Base-by-base conservation (phyloP, 2,113 vertebrate species). In the Mungos mungo region DNA sequence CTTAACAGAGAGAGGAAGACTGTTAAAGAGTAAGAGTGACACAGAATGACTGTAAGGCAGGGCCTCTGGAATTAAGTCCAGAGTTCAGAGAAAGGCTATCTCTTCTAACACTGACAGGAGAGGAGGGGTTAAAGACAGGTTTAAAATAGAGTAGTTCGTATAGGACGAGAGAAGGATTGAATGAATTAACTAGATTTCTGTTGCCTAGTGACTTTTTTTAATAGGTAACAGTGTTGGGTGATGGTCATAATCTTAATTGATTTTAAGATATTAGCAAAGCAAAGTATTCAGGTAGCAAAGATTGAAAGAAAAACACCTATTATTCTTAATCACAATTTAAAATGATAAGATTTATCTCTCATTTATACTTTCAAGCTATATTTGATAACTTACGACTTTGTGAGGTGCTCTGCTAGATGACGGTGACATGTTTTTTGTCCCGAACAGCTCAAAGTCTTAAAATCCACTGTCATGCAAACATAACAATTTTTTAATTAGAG, bases 401-500 rank as follows among this genome's bases (percentile, higher is more conserved):
- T 60, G 12, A 88, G 76, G 1, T 89, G 11, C 13, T 57, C 1
- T 93, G 54, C 45, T 77, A 33, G 88, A 66, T 72, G n/a, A 21
- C 66, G 23, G 21, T 84, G 25, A 81, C 8, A 13, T 77, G 11
- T 69, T 77, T 68, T 23, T 86, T n/a, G 90, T 23, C 54, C 7
- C 76, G 33, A 66, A 69, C 38, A 94, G 50, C 19, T 88, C 35
- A 65, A 27, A 63, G 11, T 77, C 63, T 90, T 83, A 69, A 7
- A 92, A n/a, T 92, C 45, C 9, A 72, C 2, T 95, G 18, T 95
- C 74, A 72, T 41, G 31, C 21, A 79, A 88, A 77, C 47, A 69
- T 60, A 93, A 60, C 41, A 25, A 25, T 80, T 79, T 96, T 96
- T 88, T 0, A 91, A 93, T 83, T 96, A 94, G 90, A 96, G 79